Base-by-base conservation (phyloP, 2,888 invertebrate species). In the Aspidiotus rigidus region DNA sequence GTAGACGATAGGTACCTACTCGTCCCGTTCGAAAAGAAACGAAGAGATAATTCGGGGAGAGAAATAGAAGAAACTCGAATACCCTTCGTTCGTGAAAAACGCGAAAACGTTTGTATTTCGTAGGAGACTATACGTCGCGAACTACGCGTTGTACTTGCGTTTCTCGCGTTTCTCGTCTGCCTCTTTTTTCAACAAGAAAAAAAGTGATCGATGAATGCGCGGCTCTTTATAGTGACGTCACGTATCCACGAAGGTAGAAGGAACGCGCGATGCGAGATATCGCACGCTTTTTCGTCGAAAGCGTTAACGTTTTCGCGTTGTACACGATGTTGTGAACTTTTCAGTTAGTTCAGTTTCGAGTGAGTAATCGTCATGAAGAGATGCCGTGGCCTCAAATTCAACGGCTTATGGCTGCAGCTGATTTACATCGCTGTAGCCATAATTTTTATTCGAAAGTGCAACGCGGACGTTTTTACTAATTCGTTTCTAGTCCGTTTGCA, bases 401-500 rank as follows among this genome's bases (percentile, higher is more conserved):
- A 60, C 67, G 67, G 67, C 67, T 67, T 67, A 44, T 67, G 67
- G 67, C 67, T 67, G 67, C 49, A 67, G 67, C 59, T 67, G 67
- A 59, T 49, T 59, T 59, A 59, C 44, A 44, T 67, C 67, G 67
- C 67, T 59, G 59, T 67, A 53, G 59, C 67, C 67, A 57, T 59
- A 59, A 39, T 59, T 59, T 67, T 67, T 60, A 49, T 17, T 44
- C 59, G 59, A 39, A 49, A 60, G 15, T 67, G 67, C 56, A 17
- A 49, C 42, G 69, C 69, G 74, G 87, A 92, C 78, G 86, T 98
- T 75, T 93, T 94, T 83, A 97, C 96, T 78, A 97, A 96, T 81
- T 89, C 92, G 70, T 98, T 98, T 83, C 84, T 93, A 78, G 96
- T 98, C 75, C 85, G 88, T 75, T 88, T 96, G 80, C 86, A 86